Conservation (phyloP, 2,113 vertebrate genomes). For the Acrocephalus kingi region DNA sequence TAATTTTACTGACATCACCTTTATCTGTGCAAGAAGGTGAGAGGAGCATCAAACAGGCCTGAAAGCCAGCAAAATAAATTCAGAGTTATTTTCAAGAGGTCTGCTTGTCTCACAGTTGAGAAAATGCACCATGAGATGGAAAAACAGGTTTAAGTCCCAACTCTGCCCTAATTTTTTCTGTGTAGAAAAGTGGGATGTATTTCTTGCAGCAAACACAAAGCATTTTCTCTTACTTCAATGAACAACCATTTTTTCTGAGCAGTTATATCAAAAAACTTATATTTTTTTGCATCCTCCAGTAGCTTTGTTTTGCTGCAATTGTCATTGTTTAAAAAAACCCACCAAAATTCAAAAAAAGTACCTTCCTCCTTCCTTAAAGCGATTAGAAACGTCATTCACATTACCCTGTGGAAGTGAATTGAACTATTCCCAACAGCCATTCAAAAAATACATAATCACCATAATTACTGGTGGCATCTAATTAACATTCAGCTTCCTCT, state of each 20-base stretch:
- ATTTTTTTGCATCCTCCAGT: slow-evolving; percentile 35
- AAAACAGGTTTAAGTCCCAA: neutral
- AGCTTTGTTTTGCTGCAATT: slow-evolving; percentile 60
- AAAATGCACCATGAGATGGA: neutral
- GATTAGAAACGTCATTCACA: slow-evolving; percentile 70
- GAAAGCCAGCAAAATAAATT: slow-evolving; percentile 24
- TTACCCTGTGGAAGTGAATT: slow-evolving; percentile 67
- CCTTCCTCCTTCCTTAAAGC: slow-evolving; percentile 55
- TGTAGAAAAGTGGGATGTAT: neutral
- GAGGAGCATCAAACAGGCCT: neutral
- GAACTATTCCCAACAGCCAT: slow-evolving; percentile 75
- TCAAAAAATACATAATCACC: slow-evolving; percentile 81
- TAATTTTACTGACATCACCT: neutral
- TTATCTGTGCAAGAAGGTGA: neutral
- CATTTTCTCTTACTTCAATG: neutral
- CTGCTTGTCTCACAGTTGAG: neutral
- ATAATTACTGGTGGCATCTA: slow-evolving; percentile 86
- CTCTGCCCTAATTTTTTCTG: neutral
- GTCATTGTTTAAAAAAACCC: neutral
- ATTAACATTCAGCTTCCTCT: slow-evolving; percentile 83
- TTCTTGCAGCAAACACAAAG: neutral
- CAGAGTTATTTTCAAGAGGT: neutral
- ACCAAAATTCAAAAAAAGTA: neutral
- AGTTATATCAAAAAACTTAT: neutral
- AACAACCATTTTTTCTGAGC: neutral